Evolutionary conservation across 2,113 vertebrate species (phyloP), one percentile per base, ranked within the genome.

Genomic region (Panurus biarmicus): DNA sequence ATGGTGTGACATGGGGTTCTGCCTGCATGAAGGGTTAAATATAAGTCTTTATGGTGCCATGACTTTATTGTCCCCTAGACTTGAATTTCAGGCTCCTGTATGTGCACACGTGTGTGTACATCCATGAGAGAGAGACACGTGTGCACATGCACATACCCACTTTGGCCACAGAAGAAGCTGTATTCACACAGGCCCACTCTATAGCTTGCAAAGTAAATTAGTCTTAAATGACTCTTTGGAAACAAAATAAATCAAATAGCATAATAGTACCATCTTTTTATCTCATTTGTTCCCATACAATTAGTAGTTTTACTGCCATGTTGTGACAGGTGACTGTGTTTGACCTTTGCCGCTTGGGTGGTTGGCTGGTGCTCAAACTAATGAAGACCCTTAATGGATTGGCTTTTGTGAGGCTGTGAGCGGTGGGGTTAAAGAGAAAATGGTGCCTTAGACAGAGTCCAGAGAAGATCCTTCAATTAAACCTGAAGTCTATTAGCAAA

Each of bases 361-460:
- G 97, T 93, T 98, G 97, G 96, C 97, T 97, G 96, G 97, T 97
- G 97, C 96, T 97, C 96, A 97, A 97, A 97, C 97, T 98, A 98
- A 98, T 98, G 97, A 98, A 97, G 97, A 97, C 97, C 97, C 97
- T 97, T 97, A 98, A 97, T 97, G 97, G 97, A 97, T 97, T 97
- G 97, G 97, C 97, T 97, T 97, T 95, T 97, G 96, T 96, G 96
- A 96, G 90, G 87, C 97, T 96, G 95, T 89, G 96, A 97, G 94
- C 71, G 33, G 96, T 97, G 96, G 97, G 97, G 97, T 97, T 97
- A 97, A 97, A 97, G 97, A 97, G 96, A 96, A 96, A 97, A 97
- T 94, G 94, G 96, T 97, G 95, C 96, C 94, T 97, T 96, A 97
- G 97, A 96, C 97, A 96, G 97, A 97, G 97, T 97, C 97, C 97